Evolutionary conservation across 2,113 vertebrate genomes (phyloP), one percentile per base, ranked within the genome.

Genomic region (Xiphophorus maculatus): DNA sequence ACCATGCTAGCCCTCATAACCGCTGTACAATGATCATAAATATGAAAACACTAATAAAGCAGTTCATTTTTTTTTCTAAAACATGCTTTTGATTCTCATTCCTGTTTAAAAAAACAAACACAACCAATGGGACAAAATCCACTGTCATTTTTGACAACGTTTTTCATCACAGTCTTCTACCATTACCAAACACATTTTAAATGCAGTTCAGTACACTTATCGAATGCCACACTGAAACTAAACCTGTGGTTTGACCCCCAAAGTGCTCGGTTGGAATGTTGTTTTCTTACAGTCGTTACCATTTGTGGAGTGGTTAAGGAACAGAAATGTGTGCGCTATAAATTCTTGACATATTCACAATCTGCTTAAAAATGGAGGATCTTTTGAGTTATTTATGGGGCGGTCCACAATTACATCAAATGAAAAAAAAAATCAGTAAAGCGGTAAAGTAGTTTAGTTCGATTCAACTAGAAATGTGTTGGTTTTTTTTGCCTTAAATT

Each of bases 1-100:
- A 87, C 85, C 93, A 93, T 93, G 93, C 93, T 93, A 93, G 90
- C 93, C 93, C 91, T 91, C 92, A 77, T 87, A 65, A 79, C 87
- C 78, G 77, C 80, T 90, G 84, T 85, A 90, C 88, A 88, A 91
- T 84, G 58, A 86, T 87, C 84, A 90, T 74, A 90, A 89, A 90
- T 77, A 89, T 68, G 87, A 77, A 77, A n/a, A 69, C 85, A 80
- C 71, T 84, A 84, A 84, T 81, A 84, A 90, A 90, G 90, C 87
- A 83, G 84, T 77, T 84, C 13, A 73, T 81, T 83, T 82, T 28
- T 28, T 84, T 84, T 68, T 80, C 71, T 72, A 71, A 87, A 86
- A 80, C 90, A 90, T 91, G 88, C 90, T 89, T n/a, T 7, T 63
- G 27, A 51, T 77, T 66, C 63, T 78, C 70, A 63, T 80, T 83